Base-by-base conservation (phyloP, 2,888 invertebrate genomes). In the Invenusta paracnida region DNA sequence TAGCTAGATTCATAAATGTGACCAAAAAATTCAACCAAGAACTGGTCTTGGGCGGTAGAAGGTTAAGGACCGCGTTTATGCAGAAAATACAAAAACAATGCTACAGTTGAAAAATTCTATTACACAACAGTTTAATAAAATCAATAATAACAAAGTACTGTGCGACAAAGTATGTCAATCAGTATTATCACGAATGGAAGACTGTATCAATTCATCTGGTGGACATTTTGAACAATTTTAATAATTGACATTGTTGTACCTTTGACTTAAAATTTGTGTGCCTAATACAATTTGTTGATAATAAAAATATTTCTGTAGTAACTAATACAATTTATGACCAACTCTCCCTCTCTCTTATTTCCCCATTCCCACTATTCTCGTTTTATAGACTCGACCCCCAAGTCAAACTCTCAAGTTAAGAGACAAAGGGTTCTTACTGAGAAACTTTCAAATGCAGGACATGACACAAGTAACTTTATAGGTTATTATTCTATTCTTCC, bases 141-240 rank as follows among this genome's bases (percentile, higher is more conserved):
- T 17, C 48, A 48, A 48, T 48, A 48, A 48, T 17, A 48, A 48
- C 48, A 48, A 48, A 48, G 48, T 17, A 48, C 17, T 5, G 48
- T 48, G 48, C 17, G 48, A 48, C 48, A 48, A 48, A 48, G 48
- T 48, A 48, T 48, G 17, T 48, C 48, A 11, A 17, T 48, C 48
- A 48, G 48, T 48, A 48, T 48, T 48, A 11, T 48, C 48, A 48
- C 5, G 48, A 48, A 48, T 48, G 48, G 48, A 48, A 48, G 5
- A 17, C 5, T 48, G 17, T 48, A 48, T 48, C 17, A 5, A 48
- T 48, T 48, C 48, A 48, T 48, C 73, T 73, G 73, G 73, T 73
- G 73, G 73, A 73, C 73, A 73, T 73, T 73, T 73, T 73, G 73
- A 73, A 73, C 73, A 73, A 73, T 73, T 73, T 73, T 73, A 73